Conservation (phyloP, 1,140 invertebrate species). For the Heliothis virescens region DNA sequence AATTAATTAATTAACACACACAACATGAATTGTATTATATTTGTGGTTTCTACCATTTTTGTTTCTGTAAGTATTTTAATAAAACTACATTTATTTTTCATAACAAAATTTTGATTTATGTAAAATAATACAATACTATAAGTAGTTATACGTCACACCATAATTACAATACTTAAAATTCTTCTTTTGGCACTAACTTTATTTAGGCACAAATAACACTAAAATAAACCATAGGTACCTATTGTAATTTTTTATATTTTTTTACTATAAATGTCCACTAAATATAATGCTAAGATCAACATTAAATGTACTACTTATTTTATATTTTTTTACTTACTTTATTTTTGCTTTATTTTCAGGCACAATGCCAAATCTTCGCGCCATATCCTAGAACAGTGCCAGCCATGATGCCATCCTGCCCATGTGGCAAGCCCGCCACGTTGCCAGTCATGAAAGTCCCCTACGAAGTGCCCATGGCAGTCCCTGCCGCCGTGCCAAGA, state of each 20-base stretch:
- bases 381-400: background rate
- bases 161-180: no score
- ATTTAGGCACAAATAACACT: no score
- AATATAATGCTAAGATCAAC: no score
- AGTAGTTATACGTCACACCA: no score
- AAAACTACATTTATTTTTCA: background rate
- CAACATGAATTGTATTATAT: background rate
- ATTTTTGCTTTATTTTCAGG: background rate
- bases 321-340: background rate
- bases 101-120: no score
- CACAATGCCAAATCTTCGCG: constrained; percentile 28
- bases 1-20: background rate
- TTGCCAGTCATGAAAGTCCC: background rate
- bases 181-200: no score
- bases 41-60: background rate
- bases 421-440: background rate
- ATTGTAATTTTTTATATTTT: no score
- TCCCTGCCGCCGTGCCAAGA: background rate
- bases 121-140: no score
- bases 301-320: no score
- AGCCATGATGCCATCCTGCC: background rate
- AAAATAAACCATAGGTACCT: no score
- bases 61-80: background rate
- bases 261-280: no score
- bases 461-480: background rate